A percentile compares a stretch with the other conserved stretches of the same genome.
Conservation (phyloP, 2,797 vertebrate genomes). For the Huso huso region DNA sequence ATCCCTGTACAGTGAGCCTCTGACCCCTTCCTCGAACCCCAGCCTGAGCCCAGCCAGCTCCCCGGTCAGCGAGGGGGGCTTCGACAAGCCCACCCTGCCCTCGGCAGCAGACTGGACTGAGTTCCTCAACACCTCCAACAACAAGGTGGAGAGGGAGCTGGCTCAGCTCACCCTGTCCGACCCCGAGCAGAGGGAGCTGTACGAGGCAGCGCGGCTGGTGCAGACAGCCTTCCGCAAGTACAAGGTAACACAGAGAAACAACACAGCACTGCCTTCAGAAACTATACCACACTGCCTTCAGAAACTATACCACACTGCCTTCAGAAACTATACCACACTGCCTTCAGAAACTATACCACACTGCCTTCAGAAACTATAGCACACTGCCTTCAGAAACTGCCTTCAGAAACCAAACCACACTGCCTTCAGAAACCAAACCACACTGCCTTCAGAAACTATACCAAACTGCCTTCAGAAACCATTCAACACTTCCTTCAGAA, state of each 20-base stretch:
- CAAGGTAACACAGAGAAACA: conserved; percentile 68
- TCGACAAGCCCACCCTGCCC: conserved; percentile 80
- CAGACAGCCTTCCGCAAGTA: conserved; percentile 98
- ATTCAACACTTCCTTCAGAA: no score
- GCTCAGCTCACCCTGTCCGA: conserved; percentile 96
- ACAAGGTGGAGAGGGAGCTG: conserved; percentile 92
- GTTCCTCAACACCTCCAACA: conserved; percentile 92
- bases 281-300: neutral
- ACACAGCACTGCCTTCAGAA: conserved; percentile 18
- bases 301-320: no score
- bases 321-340: no score
- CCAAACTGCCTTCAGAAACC: no score
- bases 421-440: no score
- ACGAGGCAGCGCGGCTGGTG: conserved; percentile 93
- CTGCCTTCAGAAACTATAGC: no score
- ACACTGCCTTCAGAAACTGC: no score
- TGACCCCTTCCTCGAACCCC: conserved; percentile 84
- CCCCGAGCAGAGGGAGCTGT: conserved; percentile 94
- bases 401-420: no score
- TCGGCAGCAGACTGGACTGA: conserved; percentile 94
- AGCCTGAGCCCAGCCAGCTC: conserved; percentile 85
- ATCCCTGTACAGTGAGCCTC: conserved; percentile 83
- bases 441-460: no score
- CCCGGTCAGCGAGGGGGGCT: conserved; percentile 70
- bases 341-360: neutral